These are phyloP conservation scores for Saguinus imperator DNA, from an alignment of 2,113 vertebrate genomes.

Conservation along the genomic window DNA sequence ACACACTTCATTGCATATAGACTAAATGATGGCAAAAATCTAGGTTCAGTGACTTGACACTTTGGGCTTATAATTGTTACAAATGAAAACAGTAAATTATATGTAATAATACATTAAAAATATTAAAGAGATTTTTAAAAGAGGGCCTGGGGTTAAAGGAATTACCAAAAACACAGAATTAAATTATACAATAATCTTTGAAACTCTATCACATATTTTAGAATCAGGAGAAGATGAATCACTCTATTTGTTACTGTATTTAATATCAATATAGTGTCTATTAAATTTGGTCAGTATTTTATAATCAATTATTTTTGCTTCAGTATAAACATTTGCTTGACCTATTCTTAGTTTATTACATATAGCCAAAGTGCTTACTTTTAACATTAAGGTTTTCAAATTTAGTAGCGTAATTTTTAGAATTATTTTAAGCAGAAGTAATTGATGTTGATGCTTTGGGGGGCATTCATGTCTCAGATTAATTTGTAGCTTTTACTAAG, in stretches of 20 bases:
- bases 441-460: background rate
- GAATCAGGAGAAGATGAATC: background rate
- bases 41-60: background rate
- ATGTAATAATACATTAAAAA: background rate
- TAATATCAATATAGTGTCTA: background rate
- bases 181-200: background rate
- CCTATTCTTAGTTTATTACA: background rate
- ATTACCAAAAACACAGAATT: background rate
- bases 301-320: background rate
- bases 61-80: background rate
- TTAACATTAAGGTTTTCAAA: background rate
- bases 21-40: background rate
- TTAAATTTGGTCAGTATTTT: background rate
- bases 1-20: background rate
- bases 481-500: background rate
- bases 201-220: background rate
- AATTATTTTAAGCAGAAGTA: background rate
- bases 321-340: background rate
- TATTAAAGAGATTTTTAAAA: background rate
- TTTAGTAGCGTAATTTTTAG: background rate
- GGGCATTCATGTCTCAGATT: background rate
- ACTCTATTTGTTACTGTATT: background rate
- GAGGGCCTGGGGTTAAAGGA: background rate
- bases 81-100: background rate
- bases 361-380: background rate